Base-by-base conservation (phyloP, 2,888 invertebrate genomes). In the Lapara coniferarum region DNA sequence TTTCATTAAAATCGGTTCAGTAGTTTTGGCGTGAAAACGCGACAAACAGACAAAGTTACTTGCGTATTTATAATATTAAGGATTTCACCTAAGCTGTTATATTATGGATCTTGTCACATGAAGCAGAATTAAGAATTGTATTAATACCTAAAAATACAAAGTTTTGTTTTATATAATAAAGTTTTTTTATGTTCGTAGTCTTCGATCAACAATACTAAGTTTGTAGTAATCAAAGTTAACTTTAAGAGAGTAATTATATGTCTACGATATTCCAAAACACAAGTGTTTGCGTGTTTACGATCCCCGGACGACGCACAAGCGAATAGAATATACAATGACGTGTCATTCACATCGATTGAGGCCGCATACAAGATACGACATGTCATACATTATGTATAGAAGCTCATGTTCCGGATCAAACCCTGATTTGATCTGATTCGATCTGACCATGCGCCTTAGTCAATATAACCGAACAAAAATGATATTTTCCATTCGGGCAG, bases 321-420 rank as follows among this genome's bases (percentile, higher is more conserved):
- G 90, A 87, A 88, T 89, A 86, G 91, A 93, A 93, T 93, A 89
- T 89, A 90, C 89, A 93, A 93, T 90, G 89, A 90, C 85, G 85
- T 92, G 91, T 92, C 91, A 89, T 91, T 92, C 90, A 89, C 90
- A 87, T 89, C 89, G 88, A 90, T 89, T 89, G 90, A 90, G 90
- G 91, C 83, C 89, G 89, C 90, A 90, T 91, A 88, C 86, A 84
- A 90, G 89, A 90, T 89, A 87, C 76, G 84, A 82, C 78, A 79
- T 87, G 84, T 88, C 86, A 90, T 90, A 89, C 85, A 88, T 91
- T 83, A 89, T 89, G 87, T 88, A 89, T 88, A 84, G 80, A 74
- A 75, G 79, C 78, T 81, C 77, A 78, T 86, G 84, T 88, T 91
- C 87, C 86, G 87, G 82, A 81, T 86, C 83, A 75, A 78, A 76